Conservation (phyloP, 2,797 vertebrate genomes). For the Ataeniobius toweri region DNA sequence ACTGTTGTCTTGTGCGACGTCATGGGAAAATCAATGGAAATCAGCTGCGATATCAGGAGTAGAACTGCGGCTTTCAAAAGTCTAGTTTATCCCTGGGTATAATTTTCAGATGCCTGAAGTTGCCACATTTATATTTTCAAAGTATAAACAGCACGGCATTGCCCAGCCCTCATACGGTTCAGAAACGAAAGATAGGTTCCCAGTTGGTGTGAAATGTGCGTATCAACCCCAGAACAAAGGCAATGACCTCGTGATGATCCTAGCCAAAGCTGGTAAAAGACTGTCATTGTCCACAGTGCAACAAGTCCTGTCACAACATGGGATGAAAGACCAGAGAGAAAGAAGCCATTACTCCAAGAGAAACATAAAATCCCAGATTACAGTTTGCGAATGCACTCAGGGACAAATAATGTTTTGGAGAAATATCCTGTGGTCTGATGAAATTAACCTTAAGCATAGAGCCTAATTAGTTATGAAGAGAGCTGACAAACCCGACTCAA, state of each 20-base stretch:
- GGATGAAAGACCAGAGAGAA: background rate
- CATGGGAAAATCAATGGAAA: background rate
- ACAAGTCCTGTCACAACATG: background rate
- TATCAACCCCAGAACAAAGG: background rate
- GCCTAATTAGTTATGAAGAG: background rate
- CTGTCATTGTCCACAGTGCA: background rate
- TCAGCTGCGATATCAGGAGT: background rate
- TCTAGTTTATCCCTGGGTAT: background rate
- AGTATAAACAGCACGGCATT: background rate
- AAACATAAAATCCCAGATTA: background rate
- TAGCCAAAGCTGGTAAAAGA: background rate
- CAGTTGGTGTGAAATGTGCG: background rate
- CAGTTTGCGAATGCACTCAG: background rate
- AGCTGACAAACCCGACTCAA: background rate
- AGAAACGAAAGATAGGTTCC: background rate
- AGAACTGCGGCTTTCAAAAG: background rate
- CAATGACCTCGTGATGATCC: background rate
- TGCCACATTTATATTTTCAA: background rate
- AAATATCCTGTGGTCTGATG: background rate
- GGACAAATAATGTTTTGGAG: background rate
- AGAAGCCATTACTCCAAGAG: background rate
- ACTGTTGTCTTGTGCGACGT: background rate
- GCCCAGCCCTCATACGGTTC: background rate
- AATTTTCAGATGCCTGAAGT: background rate
- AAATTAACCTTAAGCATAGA: background rate